Conservation (phyloP, 2,797 vertebrate genomes). For the Tachyglossus aculeatus region DNA sequence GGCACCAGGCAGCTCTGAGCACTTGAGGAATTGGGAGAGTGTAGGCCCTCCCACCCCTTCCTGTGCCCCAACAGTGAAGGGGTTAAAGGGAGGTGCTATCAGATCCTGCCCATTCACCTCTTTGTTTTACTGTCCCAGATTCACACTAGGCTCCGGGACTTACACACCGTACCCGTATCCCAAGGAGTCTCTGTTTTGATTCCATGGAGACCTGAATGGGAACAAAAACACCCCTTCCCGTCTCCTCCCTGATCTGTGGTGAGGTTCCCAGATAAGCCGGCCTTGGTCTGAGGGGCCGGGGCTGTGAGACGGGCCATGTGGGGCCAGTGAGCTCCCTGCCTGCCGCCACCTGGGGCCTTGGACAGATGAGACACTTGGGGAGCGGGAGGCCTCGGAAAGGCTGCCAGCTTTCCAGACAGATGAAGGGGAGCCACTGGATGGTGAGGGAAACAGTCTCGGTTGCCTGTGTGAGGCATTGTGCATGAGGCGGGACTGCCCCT, state of each 20-base stretch:
- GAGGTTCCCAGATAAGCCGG: neutral
- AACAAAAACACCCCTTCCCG: neutral
- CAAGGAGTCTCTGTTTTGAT: constrained; percentile 17
- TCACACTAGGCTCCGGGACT: constrained; percentile 15
- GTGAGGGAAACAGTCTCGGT: fast-evolving
- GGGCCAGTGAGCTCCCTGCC: no score
- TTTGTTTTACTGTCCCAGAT: neutral
- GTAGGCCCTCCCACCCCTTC: no score
- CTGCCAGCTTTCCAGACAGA: neutral
- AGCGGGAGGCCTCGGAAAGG: fast-evolving
- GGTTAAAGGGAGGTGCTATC: neutral
- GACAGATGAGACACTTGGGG: neutral
- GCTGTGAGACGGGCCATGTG: no score
- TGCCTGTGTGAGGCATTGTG: fast-evolving
- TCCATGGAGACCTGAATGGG: constrained; percentile 1
- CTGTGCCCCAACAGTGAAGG: neutral
- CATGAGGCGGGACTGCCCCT: no score
- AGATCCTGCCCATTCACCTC: neutral
- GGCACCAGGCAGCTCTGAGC: no score
- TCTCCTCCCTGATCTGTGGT: neutral
- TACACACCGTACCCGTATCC: neutral
- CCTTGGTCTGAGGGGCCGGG: no score
- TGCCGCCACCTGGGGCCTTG: fast-evolving
- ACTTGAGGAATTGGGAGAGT: no score
- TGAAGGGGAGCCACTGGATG: neutral